A percentile compares a stretch with the other conserved stretches of the same genome.
Evolutionary conservation across 2,113 vertebrate species (phyloP).

Genomic region (Lepus europaeus): DNA sequence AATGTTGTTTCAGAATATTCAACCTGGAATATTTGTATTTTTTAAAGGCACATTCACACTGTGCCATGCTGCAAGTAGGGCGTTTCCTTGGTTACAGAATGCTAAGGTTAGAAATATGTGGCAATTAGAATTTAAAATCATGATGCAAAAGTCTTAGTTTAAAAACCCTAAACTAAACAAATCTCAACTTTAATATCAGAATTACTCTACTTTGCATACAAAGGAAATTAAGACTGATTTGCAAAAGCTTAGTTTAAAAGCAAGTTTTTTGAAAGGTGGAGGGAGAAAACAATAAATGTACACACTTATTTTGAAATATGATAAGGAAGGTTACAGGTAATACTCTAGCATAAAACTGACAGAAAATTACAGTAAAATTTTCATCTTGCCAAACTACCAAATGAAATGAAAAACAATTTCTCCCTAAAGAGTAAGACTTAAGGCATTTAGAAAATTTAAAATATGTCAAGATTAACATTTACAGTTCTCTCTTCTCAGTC

Average conservation of each 20-base stretch:
- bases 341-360: background rate
- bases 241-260: constrained; percentile 9
- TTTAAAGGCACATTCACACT: constrained; percentile 55
- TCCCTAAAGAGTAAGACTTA: background rate
- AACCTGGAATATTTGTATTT: constrained; percentile 29
- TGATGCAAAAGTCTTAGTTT: constrained; percentile 46
- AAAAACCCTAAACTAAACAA: constrained; percentile 44
- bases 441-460: constrained; percentile 1
- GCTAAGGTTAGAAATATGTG: constrained; percentile 53
- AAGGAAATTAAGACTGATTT: background rate
- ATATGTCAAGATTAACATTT: constrained; percentile 43
- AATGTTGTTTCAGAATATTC: constrained; percentile 74
- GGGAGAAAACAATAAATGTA: constrained; percentile 7
- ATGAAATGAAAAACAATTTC: constrained; percentile 50
- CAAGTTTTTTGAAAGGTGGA: constrained; percentile 45
- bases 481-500: constrained; percentile 10
- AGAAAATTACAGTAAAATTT: constrained; percentile 17
- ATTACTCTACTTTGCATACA: constrained; percentile 19
- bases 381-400: constrained; percentile 9
- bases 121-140: constrained; percentile 65
- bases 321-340: background rate
- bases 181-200: constrained; percentile 16
- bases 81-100: constrained; percentile 72
- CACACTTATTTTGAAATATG: constrained; percentile 14
- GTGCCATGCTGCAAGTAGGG: constrained; percentile 58